Conservation (phyloP, 1,140 invertebrate genomes). For the Diorhabda sublineata region DNA sequence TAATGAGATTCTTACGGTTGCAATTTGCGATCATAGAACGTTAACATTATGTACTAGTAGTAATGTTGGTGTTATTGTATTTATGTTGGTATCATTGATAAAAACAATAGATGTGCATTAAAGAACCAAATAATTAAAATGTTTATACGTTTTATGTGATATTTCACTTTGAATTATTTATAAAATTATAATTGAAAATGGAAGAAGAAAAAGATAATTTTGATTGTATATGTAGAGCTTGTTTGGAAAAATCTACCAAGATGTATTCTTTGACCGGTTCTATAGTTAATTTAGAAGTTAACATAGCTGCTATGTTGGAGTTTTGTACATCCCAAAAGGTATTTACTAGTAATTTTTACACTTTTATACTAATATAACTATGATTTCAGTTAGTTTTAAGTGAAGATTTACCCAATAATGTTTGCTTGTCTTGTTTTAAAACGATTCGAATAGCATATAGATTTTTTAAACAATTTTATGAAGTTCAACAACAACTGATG, state of each 20-base stretch:
- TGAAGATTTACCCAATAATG: neutral
- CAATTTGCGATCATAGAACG: too few relatives aligned
- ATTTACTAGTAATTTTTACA: neutral
- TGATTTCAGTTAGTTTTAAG: neutral
- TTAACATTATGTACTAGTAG: too few relatives aligned
- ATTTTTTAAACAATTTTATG: neutral
- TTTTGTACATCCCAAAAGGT: neutral
- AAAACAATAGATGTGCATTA: too few relatives aligned
- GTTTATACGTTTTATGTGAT: too few relatives aligned
- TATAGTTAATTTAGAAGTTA: neutral
- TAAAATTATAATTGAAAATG: too few relatives aligned
- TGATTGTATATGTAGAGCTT: neutral
- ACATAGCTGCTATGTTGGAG: conserved; percentile 4
- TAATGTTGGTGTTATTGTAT: too few relatives aligned
- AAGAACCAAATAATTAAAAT: too few relatives aligned
- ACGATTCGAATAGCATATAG: neutral
- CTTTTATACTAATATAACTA: neutral
- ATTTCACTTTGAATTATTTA: too few relatives aligned
- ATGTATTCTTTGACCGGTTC: neutral
- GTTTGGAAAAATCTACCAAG: conserved; percentile 8
- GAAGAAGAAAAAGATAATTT: too few relatives aligned
- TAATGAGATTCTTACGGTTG: too few relatives aligned
- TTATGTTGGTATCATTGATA: too few relatives aligned
- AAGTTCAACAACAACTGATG: neutral
- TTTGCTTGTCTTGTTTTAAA: conserved; percentile 1